phyloP scores from a whole-genome alignment of 2,888 invertebrate species.

The Hypolimnas misippus region DNA sequence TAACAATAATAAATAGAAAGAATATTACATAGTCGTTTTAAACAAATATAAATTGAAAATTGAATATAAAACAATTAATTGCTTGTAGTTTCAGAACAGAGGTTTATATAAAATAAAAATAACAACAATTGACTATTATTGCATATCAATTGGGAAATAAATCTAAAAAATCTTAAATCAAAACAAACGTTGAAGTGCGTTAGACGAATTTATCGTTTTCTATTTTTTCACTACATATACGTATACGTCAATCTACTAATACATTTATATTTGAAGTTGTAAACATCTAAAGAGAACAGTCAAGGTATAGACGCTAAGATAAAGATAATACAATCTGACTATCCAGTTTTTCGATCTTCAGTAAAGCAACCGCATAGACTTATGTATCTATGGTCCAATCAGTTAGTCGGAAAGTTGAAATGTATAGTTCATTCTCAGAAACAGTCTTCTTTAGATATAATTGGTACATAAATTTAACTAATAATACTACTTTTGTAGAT shows the following conservation, averaged over 20 bases:
- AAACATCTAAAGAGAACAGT: neutral
- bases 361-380: neutral
- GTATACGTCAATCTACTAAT: neutral
- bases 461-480: neutral
- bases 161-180: too few species aligned
- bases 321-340: neutral
- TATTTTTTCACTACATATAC: neutral
- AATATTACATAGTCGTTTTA: too few species aligned
- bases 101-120: too few species aligned
- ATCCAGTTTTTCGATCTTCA: neutral
- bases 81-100: too few species aligned
- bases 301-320: neutral
- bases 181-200: neutral
- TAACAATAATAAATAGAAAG: neutral
- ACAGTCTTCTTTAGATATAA: neutral
- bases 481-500: neutral
- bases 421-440: neutral
- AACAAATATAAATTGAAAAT: too few species aligned
- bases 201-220: neutral
- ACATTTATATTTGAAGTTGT: neutral
- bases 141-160: too few species aligned
- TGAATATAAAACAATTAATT: too few species aligned
- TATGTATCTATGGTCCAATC: neutral
- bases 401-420: neutral
- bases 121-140: too few species aligned